A percentile compares a stretch with the other conserved stretches of the same genome.
phyloP scores from a whole-genome alignment of 2,797 vertebrate species.

The Pseudomugil gertrudae region DNA sequence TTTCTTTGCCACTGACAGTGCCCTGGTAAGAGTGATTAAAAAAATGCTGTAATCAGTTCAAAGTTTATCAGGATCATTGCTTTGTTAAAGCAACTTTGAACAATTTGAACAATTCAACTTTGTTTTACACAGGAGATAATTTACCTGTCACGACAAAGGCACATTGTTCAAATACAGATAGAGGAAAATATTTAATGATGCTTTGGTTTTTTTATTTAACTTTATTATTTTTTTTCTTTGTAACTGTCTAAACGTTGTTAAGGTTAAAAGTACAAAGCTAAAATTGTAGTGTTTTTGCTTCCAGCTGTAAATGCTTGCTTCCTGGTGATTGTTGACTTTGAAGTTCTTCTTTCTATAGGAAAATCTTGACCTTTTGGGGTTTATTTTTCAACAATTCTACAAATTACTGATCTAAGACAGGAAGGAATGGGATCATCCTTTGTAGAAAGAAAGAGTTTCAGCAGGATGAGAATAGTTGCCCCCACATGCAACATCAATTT shows the following conservation, averaged over 20 bases:
- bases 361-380: not conserved
- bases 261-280: not conserved
- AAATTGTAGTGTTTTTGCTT: not conserved
- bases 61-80: too few species aligned
- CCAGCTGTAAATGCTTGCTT: not conserved
- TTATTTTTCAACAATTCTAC: not conserved
- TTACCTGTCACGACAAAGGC: too few species aligned
- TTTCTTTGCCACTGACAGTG: not conserved
- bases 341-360: not conserved
- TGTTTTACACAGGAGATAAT: too few species aligned
- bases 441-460: not conserved
- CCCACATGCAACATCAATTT: not conserved
- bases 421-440: not conserved
- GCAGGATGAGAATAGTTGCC: not conserved
- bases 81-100: too few species aligned
- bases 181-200: too few species aligned
- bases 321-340: not conserved
- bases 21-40: not conserved
- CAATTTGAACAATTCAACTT: too few species aligned
- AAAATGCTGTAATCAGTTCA: not conserved
- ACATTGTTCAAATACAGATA: too few species aligned
- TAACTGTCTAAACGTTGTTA: not conserved
- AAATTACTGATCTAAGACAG: not conserved
- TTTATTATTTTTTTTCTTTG: not conserved
- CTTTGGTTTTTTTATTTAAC: too few species aligned